phyloP scores from a whole-genome alignment of 2,888 invertebrate species.

The Sipha maydis region DNA sequence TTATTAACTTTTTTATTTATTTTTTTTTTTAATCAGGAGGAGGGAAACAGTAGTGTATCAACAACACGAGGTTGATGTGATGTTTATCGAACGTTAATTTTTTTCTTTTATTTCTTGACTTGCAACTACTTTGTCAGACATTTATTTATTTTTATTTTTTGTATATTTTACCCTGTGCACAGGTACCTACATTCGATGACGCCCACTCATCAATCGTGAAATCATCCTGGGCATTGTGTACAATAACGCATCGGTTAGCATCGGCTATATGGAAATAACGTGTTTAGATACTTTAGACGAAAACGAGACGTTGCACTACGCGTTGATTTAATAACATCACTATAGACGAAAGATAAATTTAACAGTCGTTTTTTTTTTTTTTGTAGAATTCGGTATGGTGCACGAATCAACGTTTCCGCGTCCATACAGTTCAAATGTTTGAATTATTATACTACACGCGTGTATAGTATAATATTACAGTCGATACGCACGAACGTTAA shows the following conservation, averaged over 20 bases:
- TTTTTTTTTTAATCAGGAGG: background rate
- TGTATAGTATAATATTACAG: too few relatives aligned
- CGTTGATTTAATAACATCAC: background rate
- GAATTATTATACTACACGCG: too few relatives aligned
- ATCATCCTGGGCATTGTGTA: background rate
- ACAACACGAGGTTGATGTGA: background rate
- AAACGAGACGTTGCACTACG: background rate
- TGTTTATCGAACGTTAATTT: background rate
- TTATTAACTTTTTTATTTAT: background rate
- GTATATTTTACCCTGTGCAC: background rate
- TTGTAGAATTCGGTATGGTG: too few relatives aligned
- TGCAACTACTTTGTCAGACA: too few relatives aligned
- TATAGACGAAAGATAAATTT: too few relatives aligned
- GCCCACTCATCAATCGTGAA: background rate
- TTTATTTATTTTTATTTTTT: background rate
- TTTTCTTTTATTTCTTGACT: background rate
- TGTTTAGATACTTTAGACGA: background rate
- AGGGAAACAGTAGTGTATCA: background rate
- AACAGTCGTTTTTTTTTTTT: too few relatives aligned
- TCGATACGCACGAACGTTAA: too few relatives aligned
- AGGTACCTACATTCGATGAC: background rate
- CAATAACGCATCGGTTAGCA: too few relatives aligned
- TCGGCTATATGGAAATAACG: background rate
- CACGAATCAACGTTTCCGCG: too few relatives aligned
- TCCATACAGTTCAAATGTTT: too few relatives aligned